These are phyloP conservation scores for Gnathonemus longibarbis DNA, from an alignment of 2,113 vertebrate genomes.

Conservation along the genomic window DNA sequence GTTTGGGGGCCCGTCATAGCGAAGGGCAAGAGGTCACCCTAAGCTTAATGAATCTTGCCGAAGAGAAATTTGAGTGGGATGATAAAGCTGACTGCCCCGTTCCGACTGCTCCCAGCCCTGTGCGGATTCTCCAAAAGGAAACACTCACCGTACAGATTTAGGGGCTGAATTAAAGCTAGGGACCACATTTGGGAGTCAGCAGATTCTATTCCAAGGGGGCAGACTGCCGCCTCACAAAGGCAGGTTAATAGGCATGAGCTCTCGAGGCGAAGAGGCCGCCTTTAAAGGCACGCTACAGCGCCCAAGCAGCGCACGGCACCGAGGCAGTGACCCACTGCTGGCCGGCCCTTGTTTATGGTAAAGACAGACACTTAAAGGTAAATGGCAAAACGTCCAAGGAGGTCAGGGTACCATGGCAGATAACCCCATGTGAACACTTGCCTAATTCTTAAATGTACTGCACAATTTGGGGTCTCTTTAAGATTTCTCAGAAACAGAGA, in stretches of 20 bases:
- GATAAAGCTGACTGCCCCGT: neutral
- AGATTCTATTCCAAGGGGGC: slow-evolving; percentile 42
- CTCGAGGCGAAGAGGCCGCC: slow-evolving; percentile 21
- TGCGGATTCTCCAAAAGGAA: slow-evolving; percentile 4
- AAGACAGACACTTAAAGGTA: slow-evolving; percentile 15
- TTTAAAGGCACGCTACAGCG: slow-evolving; percentile 36
- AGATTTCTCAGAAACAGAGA: neutral
- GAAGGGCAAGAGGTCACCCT: neutral
- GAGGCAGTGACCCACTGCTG: slow-evolving; percentile 30
- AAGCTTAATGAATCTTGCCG: neutral
- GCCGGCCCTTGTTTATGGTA: slow-evolving; percentile 38
- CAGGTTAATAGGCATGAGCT: slow-evolving; percentile 29
- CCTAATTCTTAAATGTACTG: neutral
- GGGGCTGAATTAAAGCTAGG: slow-evolving; percentile 30
- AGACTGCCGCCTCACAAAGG: slow-evolving; percentile 29
- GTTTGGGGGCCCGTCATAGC: neutral
- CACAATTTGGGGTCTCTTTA: neutral
- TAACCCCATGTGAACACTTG: neutral
- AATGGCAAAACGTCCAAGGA: neutral
- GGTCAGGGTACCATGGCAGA: neutral
- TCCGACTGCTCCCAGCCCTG: neutral
- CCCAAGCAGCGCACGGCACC: neutral
- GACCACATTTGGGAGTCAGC: slow-evolving; percentile 37
- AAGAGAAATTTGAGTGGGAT: neutral
- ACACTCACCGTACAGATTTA: slow-evolving; percentile 26